Conservation (phyloP, 1,140 invertebrate genomes). For the Atta texana region DNA sequence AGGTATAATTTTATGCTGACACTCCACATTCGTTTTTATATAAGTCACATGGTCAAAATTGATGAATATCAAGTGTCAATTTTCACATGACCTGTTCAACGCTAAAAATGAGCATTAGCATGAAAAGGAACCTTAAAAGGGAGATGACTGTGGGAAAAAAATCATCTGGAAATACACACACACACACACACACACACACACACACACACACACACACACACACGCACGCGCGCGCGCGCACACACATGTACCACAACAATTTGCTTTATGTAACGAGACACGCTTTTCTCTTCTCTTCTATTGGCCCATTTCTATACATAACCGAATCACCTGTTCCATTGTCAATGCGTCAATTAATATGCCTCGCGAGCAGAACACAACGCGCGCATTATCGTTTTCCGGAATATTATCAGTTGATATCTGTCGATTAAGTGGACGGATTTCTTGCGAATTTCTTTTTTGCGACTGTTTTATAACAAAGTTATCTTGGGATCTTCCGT, state of each 20-base stretch:
- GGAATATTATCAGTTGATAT: conserved; percentile 18
- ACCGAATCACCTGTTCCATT: conserved; percentile 59
- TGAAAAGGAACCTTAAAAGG: neutral
- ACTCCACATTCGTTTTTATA: too few relatives aligned
- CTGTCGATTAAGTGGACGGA: neutral
- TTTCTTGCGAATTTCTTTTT: neutral
- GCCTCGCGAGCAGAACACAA: conserved; percentile 1
- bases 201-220: too few relatives aligned
- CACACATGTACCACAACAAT: neutral
- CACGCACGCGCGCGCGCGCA: too few relatives aligned
- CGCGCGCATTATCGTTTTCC: conserved; percentile 34
- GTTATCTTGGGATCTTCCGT: neutral
- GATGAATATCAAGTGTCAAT: too few relatives aligned
- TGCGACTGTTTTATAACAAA: neutral
- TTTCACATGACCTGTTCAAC: too few relatives aligned
- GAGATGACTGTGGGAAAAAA: neutral
- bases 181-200: too few relatives aligned
- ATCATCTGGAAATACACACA: too few relatives aligned
- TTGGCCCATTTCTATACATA: conserved; percentile 5
- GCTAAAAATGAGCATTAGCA: too few relatives aligned
- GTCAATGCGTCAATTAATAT: conserved; percentile 46
- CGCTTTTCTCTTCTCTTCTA: conserved; percentile 25
- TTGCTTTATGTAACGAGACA: conserved; percentile 44
- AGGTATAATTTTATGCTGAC: too few relatives aligned
- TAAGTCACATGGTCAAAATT: too few relatives aligned